Base-by-base conservation (phyloP, 2,888 invertebrate species). In the Drymonia ruficornis region DNA sequence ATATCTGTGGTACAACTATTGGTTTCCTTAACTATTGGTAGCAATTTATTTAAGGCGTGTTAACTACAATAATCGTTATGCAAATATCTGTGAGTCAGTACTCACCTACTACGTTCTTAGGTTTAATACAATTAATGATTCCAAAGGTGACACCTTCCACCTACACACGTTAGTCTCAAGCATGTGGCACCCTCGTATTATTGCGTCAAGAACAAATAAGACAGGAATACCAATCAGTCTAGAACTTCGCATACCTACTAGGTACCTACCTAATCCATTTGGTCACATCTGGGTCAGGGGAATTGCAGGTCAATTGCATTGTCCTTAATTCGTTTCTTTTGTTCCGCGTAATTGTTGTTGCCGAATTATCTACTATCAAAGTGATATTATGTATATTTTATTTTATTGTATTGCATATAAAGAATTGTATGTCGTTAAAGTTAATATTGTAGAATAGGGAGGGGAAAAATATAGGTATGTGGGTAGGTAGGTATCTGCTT, bases 281-380 rank as follows among this genome's bases (percentile, higher is more conserved):
- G 36, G 57, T 40, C 56, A 56, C 55, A 70, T 58, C 54, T 54
- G 50, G 70, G 68, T 70, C 70, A 70, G 52, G 60, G 64, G 49
- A 36, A 52, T 43, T 15, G 16, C 45, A 64, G 68, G 68, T 70
- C 66, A 70, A 70, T 68, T 59, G 57, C 49, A 61, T 29, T 62
- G 70, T 6, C 55, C 70, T 42, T 56, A 61, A 64, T 66, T 57
- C n/a, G 53, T 52, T 51, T 62, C 59, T 66, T 63, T 68, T 68
- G 64, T 70, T 60, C 55, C 52, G 67, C 55, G 59, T 67, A 49
- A 40, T 18, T 53, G 36, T n/a, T 36, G 4, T n/a, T n/a, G 36
- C 36, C n/a, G n/a, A 40, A 40, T 40, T 16, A 40, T 40, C 40
- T 40, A 40, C 12, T 40, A 40, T 40, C 40, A 40, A 16, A 16